These are phyloP conservation scores for Sebastolobus altivelis DNA, from an alignment of 2,797 vertebrate genomes.

Conservation along the genomic window DNA sequence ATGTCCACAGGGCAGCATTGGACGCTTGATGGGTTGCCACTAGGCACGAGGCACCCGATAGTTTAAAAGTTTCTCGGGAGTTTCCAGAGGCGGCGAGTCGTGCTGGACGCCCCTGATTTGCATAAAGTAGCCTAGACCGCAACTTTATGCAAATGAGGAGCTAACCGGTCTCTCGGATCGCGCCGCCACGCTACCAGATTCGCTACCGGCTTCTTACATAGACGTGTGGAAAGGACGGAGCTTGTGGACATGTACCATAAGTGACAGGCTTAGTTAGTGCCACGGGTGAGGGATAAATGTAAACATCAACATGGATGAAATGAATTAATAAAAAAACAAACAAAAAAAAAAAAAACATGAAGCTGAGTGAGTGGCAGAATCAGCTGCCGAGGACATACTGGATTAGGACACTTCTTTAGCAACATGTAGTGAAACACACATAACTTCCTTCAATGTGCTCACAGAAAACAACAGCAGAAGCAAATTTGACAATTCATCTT, in stretches of 20 bases:
- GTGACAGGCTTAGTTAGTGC: slow-evolving; percentile 11
- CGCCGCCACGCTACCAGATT: no score
- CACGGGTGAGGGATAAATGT: slow-evolving; percentile 20
- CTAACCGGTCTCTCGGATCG: no score
- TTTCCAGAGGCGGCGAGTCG: no score
- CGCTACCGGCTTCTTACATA: no score
- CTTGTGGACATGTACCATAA: neutral
- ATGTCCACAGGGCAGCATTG: no score
- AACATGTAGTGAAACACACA: slow-evolving; percentile 28
- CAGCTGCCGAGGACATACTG: slow-evolving; percentile 9
- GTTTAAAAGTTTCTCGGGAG: no score
- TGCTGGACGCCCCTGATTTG: no score
- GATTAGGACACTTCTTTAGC: slow-evolving; percentile 1
- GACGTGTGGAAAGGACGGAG: no score
- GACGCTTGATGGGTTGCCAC: no score
- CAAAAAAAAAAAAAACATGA: neutral
- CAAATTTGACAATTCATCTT: slow-evolving; percentile 8
- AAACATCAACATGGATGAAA: slow-evolving; percentile 36
- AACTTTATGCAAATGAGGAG: no score
- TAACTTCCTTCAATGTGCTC: slow-evolving; percentile 14
- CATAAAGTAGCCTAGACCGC: no score
- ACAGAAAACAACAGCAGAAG: slow-evolving; percentile 38
- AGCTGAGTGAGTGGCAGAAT: slow-evolving; percentile 18
- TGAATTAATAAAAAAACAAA: slow-evolving; percentile 9
- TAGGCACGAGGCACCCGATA: no score